Conservation (phyloP, 2,113 vertebrate species). For the Struthio camelus region DNA sequence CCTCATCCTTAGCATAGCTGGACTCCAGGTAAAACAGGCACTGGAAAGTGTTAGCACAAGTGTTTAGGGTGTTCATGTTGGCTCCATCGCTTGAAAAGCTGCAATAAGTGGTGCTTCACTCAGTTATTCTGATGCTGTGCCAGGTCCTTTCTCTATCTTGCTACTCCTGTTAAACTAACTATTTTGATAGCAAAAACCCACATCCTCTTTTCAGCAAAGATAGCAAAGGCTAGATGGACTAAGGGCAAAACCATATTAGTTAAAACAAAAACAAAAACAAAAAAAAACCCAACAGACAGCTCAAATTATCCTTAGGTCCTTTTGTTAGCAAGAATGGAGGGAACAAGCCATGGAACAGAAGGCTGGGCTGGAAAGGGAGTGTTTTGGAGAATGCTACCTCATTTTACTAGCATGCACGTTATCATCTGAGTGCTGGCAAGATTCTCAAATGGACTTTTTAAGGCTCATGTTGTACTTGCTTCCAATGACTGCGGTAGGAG, state of each 20-base stretch:
- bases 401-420: neutral
- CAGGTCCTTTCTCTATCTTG: neutral
- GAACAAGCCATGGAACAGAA: neutral
- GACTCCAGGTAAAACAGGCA: neutral
- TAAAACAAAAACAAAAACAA: neutral
- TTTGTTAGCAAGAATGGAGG: neutral
- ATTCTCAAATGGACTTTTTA: neutral
- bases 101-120: neutral
- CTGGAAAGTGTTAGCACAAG: neutral
- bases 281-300: neutral
- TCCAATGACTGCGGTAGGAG: neutral
- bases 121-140: neutral
- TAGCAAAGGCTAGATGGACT: neutral
- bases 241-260: neutral
- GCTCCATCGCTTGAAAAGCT: neutral
- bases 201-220: neutral
- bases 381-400: neutral
- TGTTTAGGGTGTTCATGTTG: neutral
- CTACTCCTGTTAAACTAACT: neutral
- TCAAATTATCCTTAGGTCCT: neutral
- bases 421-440: neutral
- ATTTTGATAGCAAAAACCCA: neutral
- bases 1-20: neutral
- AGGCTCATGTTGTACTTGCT: neutral
- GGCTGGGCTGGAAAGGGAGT: neutral